Evolutionary conservation across 2,888 invertebrate species (phyloP).

Genomic region (Nesidiocoris tenuis): DNA sequence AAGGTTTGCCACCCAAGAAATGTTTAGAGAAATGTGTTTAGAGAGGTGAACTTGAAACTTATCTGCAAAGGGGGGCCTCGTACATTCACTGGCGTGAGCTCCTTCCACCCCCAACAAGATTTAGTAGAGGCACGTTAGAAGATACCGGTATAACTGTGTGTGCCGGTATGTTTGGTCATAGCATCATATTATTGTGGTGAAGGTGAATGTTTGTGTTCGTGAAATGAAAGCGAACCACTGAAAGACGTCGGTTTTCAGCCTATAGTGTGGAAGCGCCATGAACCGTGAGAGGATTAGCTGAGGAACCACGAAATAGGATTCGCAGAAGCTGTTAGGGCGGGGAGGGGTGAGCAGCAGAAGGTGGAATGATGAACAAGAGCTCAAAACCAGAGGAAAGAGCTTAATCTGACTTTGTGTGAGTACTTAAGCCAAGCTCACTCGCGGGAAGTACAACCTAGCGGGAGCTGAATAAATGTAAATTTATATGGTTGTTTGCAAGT

Average conservation of each 20-base stretch:
- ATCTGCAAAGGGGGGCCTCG: too few species aligned
- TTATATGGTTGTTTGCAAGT: not conserved
- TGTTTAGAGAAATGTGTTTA: too few species aligned
- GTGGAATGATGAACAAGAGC: not conserved
- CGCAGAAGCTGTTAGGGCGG: too few species aligned
- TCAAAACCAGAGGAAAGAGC: not conserved
- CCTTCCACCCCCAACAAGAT: not conserved
- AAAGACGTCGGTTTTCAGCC: not conserved
- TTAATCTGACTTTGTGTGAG: not conserved
- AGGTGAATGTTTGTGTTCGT: too few species aligned
- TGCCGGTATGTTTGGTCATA: too few species aligned
- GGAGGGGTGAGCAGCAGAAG: not conserved
- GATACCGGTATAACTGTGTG: too few species aligned
- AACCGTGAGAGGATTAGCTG: not conserved
- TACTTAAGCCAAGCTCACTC: not conserved
- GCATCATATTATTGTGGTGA: too few species aligned
- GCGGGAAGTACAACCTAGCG: not conserved
- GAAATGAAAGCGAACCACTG: not conserved
- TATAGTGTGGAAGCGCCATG: not conserved
- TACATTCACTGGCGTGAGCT: not conserved
- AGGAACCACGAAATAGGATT: not conserved
- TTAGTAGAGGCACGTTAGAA: too few species aligned
- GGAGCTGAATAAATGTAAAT: not conserved
- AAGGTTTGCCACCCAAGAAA: too few species aligned
- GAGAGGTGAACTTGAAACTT: too few species aligned